phyloP scores from a whole-genome alignment of 2,113 vertebrate species.

The Synodontis membranacea region DNA sequence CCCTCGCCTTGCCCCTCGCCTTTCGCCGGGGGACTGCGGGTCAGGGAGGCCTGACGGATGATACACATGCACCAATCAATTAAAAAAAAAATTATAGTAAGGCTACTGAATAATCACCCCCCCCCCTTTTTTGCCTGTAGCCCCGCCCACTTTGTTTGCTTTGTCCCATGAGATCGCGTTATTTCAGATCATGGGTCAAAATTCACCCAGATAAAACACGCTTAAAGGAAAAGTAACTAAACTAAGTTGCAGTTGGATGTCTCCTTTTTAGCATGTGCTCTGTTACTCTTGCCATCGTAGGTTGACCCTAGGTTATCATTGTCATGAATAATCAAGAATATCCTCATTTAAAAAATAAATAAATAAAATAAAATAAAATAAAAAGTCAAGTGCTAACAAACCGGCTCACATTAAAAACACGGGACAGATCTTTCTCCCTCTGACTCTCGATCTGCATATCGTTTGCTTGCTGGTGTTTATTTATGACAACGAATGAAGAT shows the following conservation, averaged over 20 bases:
- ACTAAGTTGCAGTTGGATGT: no score
- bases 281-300: no score
- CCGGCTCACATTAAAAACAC: neutral
- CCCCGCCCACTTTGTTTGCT: neutral
- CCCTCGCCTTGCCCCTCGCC: slow-evolving; percentile 77
- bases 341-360: neutral
- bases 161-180: neutral
- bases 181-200: neutral
- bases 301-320: no score
- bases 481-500: neutral
- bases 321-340: neutral
- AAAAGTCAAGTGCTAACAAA: neutral
- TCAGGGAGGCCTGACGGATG: slow-evolving; percentile 78
- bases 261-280: neutral
- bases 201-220: neutral
- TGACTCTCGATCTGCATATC: neutral
- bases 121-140: neutral
- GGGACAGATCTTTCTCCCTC: neutral
- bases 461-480: neutral
- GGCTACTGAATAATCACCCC: neutral
- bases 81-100: neutral
- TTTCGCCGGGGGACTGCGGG: slow-evolving; percentile 80
- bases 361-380: no score
- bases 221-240: neutral
- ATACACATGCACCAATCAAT: neutral